These are phyloP conservation scores for Melinaea marsaeus DNA, from an alignment of 2,888 invertebrate species.

Conservation along the genomic window DNA sequence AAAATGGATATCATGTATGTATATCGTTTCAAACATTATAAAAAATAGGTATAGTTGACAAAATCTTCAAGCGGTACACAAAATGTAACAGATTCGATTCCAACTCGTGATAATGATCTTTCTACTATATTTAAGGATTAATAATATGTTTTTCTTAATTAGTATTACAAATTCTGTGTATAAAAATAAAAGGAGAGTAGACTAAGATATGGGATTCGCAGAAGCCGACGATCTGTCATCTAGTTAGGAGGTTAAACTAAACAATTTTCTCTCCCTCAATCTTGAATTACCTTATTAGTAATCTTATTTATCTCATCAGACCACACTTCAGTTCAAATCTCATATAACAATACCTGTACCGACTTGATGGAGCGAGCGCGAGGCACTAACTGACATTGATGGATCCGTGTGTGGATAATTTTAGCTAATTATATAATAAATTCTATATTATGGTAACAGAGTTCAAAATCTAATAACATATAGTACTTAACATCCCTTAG, in stretches of 20 bases:
- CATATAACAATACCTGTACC: slow-evolving; percentile 33
- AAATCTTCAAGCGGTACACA: too few species aligned
- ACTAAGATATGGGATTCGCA: too few species aligned
- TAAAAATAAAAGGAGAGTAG: too few species aligned
- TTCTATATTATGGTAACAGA: background rate
- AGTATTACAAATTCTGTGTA: too few species aligned
- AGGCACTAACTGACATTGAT: slow-evolving; percentile 33
- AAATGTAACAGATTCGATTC: too few species aligned
- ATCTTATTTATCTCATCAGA: slow-evolving; percentile 8
- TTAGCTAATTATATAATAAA: background rate
- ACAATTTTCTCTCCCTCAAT: background rate
- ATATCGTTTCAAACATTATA: too few species aligned
- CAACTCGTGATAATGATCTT: too few species aligned
- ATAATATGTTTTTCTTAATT: too few species aligned
- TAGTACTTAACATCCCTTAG: background rate
- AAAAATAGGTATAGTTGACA: too few species aligned
- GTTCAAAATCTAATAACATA: background rate
- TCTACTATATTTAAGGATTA: too few species aligned
- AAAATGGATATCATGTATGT: too few species aligned
- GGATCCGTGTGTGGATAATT: slow-evolving; percentile 23
- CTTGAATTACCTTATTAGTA: slow-evolving; percentile 5
- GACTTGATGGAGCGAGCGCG: slow-evolving; percentile 32
- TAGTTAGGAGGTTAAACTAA: background rate
- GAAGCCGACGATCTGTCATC: background rate
- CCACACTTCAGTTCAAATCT: slow-evolving; percentile 15